These are phyloP conservation scores for Frankliniella fusca DNA, from an alignment of 2,888 invertebrate genomes.

Conservation along the genomic window DNA sequence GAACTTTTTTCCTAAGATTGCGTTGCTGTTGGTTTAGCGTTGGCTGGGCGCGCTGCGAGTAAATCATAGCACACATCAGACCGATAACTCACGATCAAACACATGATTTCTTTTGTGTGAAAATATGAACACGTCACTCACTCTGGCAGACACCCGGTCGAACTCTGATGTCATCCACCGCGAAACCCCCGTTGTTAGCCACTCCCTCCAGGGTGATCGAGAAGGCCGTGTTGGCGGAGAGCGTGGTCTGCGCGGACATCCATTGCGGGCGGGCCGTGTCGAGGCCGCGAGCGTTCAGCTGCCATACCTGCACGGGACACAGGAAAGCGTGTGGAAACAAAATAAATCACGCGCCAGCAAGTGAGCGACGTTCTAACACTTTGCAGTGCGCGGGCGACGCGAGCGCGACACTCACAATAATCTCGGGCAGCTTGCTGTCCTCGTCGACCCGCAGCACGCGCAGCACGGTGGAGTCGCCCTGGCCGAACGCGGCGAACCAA, in stretches of 20 bases:
- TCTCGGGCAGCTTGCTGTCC: slow-evolving; percentile 33
- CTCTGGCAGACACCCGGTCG: slow-evolving; percentile 51
- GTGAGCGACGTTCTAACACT: too few relatives aligned
- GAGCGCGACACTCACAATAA: background rate
- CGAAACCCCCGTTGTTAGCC: slow-evolving; percentile 57
- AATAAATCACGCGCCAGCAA: too few relatives aligned
- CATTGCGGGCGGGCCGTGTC: slow-evolving; percentile 54
- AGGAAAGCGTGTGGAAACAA: too few relatives aligned
- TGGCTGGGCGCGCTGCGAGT: background rate
- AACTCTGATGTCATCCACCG: slow-evolving; percentile 55
- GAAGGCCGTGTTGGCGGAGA: slow-evolving; percentile 50
- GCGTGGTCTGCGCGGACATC: slow-evolving; percentile 54
- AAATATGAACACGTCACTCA: slow-evolving; percentile 42
- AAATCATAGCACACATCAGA: background rate
- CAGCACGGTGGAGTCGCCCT: slow-evolving; percentile 52
- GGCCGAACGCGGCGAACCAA: slow-evolving; percentile 56
- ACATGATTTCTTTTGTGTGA: background rate
- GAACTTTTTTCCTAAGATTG: too few relatives aligned
- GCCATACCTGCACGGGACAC: slow-evolving; percentile 48
- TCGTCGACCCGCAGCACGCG: slow-evolving; percentile 44
- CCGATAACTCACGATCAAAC: background rate
- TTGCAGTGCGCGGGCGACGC: too few relatives aligned
- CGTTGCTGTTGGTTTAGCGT: background rate
- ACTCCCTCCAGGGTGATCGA: slow-evolving; percentile 53
- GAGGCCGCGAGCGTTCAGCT: slow-evolving; percentile 51